These are phyloP conservation scores for Aptenodytes forsteri DNA, from an alignment of 2,113 vertebrate species.

Conservation along the genomic window DNA sequence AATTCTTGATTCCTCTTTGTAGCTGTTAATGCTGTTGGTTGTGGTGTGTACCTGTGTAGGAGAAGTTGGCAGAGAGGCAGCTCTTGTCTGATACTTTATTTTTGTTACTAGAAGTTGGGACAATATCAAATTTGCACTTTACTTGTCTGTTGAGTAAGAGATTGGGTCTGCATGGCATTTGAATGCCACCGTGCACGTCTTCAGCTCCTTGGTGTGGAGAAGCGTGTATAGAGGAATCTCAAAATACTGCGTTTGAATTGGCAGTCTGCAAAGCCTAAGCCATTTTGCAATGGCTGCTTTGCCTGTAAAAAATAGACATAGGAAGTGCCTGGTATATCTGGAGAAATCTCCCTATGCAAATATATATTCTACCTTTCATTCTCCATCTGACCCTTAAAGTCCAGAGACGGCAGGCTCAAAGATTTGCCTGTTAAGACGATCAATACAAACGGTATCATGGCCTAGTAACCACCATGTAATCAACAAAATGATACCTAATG, in stretches of 20 bases:
- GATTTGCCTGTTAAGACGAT: background rate
- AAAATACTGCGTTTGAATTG: background rate
- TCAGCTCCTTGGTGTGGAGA: background rate
- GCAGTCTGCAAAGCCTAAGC: background rate
- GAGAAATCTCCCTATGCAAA: background rate
- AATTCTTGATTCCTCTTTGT: background rate
- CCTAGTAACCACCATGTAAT: background rate
- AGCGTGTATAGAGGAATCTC: rapidly evolving
- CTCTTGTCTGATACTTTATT: background rate
- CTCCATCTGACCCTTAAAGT: background rate
- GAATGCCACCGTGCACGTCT: background rate
- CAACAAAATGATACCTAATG: background rate
- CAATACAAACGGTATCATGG: background rate
- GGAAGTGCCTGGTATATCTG: background rate
- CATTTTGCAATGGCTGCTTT: background rate
- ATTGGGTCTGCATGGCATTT: background rate
- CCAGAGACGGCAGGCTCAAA: background rate
- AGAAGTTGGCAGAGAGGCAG: background rate
- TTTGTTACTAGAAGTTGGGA: background rate
- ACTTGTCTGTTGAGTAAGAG: background rate
- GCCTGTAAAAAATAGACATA: background rate
- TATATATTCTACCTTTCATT: background rate
- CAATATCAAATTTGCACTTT: background rate
- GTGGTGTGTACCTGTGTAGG: background rate
- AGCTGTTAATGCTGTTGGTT: background rate